Evolutionary conservation across 1,140 invertebrate genomes (phyloP).

Genomic region (Cydia fagiglandana): DNA sequence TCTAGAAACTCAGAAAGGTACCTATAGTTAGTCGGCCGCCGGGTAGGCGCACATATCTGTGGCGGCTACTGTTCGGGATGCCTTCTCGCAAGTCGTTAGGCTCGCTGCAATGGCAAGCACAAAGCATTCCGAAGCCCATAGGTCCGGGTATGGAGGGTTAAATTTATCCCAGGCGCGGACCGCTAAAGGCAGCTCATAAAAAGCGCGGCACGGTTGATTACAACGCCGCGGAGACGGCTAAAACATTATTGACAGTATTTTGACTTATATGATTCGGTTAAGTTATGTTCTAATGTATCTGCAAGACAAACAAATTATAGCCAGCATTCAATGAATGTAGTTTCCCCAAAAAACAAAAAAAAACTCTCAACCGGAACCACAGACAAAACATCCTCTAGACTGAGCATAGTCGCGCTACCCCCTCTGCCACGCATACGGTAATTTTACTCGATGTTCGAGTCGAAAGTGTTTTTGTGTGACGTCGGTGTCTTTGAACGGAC

Average conservation of each 20-base stretch:
- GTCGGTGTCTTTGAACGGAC: no score
- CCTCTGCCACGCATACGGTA: no score
- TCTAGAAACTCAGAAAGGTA: neutral
- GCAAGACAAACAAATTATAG: no score
- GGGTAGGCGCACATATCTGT: neutral
- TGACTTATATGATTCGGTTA: neutral
- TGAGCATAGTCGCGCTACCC: no score
- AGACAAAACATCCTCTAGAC: no score
- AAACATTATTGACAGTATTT: neutral
- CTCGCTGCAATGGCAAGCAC: constrained; percentile 35
- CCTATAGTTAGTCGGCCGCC: neutral
- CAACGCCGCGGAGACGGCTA: constrained; percentile 51
- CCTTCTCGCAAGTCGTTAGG: constrained; percentile 4
- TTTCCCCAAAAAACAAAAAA: no score
- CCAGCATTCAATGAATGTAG: no score
- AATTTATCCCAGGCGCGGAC: constrained; percentile 65
- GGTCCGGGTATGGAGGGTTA: constrained; percentile 61
- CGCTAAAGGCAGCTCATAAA: constrained; percentile 70
- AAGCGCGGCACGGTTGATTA: constrained; percentile 72
- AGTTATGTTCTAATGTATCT: no score
- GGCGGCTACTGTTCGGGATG: neutral
- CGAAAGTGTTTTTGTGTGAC: no score
- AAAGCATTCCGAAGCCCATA: constrained; percentile 51
- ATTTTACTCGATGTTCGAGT: no score
- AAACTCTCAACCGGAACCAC: no score